Conservation (phyloP, 2,113 vertebrate genomes). For the Elgaria multicarinata region DNA sequence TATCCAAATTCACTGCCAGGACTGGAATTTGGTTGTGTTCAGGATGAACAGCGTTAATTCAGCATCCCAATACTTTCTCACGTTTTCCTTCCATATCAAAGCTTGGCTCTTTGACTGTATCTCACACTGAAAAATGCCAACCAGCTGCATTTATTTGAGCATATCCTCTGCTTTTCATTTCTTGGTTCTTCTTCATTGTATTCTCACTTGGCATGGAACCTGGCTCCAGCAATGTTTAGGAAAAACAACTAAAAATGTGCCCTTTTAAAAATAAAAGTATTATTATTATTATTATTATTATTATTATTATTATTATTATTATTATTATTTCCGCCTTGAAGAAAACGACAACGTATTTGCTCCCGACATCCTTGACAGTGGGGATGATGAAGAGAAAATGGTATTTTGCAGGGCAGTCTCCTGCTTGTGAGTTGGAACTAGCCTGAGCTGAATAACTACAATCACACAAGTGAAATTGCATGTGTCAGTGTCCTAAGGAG, state of each 20-base stretch:
- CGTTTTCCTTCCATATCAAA: background rate
- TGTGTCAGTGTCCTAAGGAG: slow-evolving; percentile 46
- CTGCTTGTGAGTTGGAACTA: slow-evolving; percentile 45
- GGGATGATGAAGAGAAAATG: slow-evolving; percentile 50
- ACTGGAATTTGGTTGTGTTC: slow-evolving; percentile 53
- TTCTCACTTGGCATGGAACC: slow-evolving; percentile 38
- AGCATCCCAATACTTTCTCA: slow-evolving; percentile 51
- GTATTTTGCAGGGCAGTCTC: slow-evolving; percentile 54
- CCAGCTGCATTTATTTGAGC: slow-evolving; percentile 44
- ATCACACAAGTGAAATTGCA: slow-evolving; percentile 56
- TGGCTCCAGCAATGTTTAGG: slow-evolving; percentile 25
- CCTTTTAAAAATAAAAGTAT: slow-evolving; percentile 35
- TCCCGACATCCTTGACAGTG: slow-evolving; percentile 42
- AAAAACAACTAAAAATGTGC: slow-evolving; percentile 53
- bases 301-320: too few species aligned
- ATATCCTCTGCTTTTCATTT: slow-evolving; percentile 41
- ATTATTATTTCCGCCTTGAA: slow-evolving; percentile 50
- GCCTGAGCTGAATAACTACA: slow-evolving; percentile 48
- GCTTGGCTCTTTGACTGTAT: slow-evolving; percentile 41
- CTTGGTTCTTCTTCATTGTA: slow-evolving; percentile 26
- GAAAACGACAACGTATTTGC: slow-evolving; percentile 41
- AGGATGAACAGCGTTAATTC: slow-evolving; percentile 37
- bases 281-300: too few species aligned
- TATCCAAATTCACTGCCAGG: slow-evolving; percentile 35
- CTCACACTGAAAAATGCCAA: slow-evolving; percentile 45